phyloP scores from a whole-genome alignment of 2,888 invertebrate genomes.

The Branchipolynoe longqiensis region DNA sequence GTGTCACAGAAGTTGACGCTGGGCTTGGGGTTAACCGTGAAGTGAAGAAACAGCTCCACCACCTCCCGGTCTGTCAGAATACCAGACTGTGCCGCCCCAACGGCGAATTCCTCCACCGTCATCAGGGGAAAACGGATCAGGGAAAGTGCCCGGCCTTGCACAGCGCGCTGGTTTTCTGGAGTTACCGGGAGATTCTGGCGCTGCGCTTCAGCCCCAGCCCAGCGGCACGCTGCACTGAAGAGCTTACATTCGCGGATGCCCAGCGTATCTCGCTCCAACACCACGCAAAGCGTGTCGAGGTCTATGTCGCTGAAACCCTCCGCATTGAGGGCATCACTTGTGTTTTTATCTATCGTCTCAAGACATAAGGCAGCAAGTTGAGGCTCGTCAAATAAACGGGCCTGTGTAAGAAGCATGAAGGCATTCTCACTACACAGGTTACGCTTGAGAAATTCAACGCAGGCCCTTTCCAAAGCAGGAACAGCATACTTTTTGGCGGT shows the following conservation, averaged over 20 bases:
- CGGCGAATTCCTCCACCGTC: constrained; percentile 92
- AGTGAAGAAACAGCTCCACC: constrained; percentile 84
- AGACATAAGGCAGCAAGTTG: constrained; percentile 90
- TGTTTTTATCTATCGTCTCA: constrained; percentile 92
- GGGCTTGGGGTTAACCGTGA: constrained; percentile 88
- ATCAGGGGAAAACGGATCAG: constrained; percentile 91
- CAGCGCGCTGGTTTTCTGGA: constrained; percentile 87
- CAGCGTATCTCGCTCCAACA: constrained; percentile 90
- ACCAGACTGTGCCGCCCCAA: constrained; percentile 85
- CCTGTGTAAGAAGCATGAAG: constrained; percentile 89
- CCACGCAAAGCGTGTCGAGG: constrained; percentile 88
- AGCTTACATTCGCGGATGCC: constrained; percentile 90
- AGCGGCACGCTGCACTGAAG: constrained; percentile 84
- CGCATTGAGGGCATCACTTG: constrained; percentile 89
- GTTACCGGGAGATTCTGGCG: constrained; percentile 86
- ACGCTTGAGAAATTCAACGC: constrained; percentile 89
- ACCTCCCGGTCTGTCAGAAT: constrained; percentile 89
- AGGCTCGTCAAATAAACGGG: constrained; percentile 91
- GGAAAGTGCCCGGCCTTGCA: constrained; percentile 87
- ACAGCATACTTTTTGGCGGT: constrained; percentile 94
- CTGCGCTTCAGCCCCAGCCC: constrained; percentile 85
- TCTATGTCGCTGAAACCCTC: constrained; percentile 92
- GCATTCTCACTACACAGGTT: constrained; percentile 92
- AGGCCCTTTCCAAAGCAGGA: constrained; percentile 90
- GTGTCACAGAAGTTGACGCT: constrained; percentile 85